Percentiles rank a stretch among this genome's conserved stretches.
Conservation (phyloP, 2,888 invertebrate genomes). For the Cyclophora punctaria region DNA sequence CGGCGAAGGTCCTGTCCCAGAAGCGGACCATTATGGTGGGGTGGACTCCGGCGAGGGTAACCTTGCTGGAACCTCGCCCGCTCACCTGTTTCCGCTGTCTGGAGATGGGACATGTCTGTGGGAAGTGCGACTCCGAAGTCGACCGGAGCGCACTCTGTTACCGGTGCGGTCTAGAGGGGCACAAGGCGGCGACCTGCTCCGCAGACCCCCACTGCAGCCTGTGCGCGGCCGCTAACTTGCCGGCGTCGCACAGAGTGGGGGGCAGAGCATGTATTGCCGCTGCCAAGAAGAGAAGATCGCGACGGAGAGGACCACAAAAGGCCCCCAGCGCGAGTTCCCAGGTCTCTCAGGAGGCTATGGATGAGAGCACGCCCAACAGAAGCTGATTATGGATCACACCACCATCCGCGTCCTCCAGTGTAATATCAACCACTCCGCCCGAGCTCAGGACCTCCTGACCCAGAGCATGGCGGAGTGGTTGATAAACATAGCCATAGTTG, state of each 20-base stretch:
- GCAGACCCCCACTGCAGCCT: neutral
- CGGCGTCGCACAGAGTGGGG: slow-evolving; percentile 1
- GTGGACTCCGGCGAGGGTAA: neutral
- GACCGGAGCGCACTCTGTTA: slow-evolving; percentile 5
- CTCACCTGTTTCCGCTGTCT: neutral
- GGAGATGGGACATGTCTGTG: no score
- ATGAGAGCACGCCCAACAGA: neutral
- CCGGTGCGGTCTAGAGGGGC: slow-evolving; percentile 3
- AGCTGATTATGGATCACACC: neutral
- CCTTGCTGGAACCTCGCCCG: neutral
- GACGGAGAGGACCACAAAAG: no score
- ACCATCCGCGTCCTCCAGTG: neutral
- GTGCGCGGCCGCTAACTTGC: neutral
- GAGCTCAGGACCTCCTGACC: neutral
- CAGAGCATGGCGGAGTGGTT: no score
- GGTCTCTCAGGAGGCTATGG: no score
- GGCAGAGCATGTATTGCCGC: neutral
- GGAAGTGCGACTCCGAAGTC: no score
- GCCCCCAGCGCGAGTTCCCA: no score
- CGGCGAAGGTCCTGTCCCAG: no score
- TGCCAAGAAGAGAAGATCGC: no score
- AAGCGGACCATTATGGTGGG: neutral
- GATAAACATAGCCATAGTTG: no score
- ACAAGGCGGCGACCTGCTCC: neutral
- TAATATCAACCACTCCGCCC: neutral